These are phyloP conservation scores for Oasisia sp. DNA, from an alignment of 2,888 invertebrate genomes.

Conservation along the genomic window DNA sequence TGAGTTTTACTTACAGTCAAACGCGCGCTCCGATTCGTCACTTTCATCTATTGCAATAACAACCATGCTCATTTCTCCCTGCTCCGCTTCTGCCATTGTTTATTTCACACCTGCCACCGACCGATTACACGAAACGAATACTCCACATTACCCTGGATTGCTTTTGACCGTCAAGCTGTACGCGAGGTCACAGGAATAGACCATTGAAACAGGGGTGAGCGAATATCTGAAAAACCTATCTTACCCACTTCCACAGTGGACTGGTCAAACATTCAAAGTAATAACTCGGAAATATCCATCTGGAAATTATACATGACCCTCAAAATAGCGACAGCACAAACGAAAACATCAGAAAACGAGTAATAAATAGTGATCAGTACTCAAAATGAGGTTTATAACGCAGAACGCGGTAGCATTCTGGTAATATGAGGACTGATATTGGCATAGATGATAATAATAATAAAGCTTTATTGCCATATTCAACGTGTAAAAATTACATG, in stretches of 20 bases:
- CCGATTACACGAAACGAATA: background rate
- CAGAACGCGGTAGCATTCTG: background rate
- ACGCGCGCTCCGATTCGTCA: background rate
- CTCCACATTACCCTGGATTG: background rate
- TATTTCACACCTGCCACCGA: background rate
- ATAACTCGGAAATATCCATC: background rate
- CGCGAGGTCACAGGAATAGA: background rate
- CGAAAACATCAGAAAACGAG: background rate
- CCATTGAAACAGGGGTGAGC: background rate
- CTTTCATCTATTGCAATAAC: conserved; percentile 5
- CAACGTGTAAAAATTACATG: too few relatives aligned
- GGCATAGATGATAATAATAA: background rate
- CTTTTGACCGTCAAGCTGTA: background rate
- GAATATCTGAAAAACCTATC: background rate
- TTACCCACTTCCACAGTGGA: background rate
- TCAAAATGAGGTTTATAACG: background rate
- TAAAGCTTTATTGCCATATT: too few relatives aligned
- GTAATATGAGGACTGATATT: background rate
- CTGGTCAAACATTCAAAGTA: background rate
- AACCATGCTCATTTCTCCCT: background rate
- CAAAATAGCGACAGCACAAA: background rate
- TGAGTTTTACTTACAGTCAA: background rate
- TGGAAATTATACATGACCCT: background rate
- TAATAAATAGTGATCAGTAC: background rate
- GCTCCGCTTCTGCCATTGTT: background rate